phyloP scores from a whole-genome alignment of 2,113 vertebrate genomes.

The Orthochromis malagaraziensis region DNA sequence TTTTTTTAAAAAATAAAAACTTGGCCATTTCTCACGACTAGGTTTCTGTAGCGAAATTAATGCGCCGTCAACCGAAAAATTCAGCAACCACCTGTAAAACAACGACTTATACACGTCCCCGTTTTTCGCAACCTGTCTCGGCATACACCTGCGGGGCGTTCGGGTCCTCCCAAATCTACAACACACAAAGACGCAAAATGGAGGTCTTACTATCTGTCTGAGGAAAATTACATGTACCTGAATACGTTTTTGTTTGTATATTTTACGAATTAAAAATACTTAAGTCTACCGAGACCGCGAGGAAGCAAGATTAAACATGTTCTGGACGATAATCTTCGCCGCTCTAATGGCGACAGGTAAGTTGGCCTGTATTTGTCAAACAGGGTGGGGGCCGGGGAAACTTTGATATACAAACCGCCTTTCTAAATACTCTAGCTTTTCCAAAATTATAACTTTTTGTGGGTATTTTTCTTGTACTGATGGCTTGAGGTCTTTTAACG shows the following conservation, averaged over 20 bases:
- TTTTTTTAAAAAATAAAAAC: fast-evolving
- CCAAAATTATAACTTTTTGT: neutral
- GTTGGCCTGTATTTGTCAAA: neutral
- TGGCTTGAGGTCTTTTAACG: neutral
- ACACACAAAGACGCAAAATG: slow-evolving; percentile 38
- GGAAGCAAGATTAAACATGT: slow-evolving; percentile 25
- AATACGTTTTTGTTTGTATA: neutral
- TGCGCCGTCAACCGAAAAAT: fast-evolving
- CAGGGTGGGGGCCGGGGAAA: slow-evolving; percentile 36
- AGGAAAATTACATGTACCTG: neutral
- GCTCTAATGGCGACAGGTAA: slow-evolving; percentile 63
- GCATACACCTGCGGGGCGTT: slow-evolving; percentile 36
- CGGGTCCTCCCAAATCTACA: neutral
- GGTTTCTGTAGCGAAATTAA: fast-evolving
- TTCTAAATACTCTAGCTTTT: neutral
- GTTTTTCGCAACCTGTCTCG: neutral
- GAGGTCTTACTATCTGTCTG: slow-evolving; percentile 29
- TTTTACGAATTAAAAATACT: neutral
- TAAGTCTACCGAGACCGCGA: neutral
- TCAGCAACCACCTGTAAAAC: neutral
- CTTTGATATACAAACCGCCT: neutral
- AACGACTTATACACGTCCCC: neutral
- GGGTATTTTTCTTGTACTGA: neutral
- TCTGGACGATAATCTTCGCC: slow-evolving; percentile 40
- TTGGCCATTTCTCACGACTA: fast-evolving